These are phyloP conservation scores for Lagorchestes hirsutus DNA, from an alignment of 2,797 vertebrate genomes.

Conservation along the genomic window DNA sequence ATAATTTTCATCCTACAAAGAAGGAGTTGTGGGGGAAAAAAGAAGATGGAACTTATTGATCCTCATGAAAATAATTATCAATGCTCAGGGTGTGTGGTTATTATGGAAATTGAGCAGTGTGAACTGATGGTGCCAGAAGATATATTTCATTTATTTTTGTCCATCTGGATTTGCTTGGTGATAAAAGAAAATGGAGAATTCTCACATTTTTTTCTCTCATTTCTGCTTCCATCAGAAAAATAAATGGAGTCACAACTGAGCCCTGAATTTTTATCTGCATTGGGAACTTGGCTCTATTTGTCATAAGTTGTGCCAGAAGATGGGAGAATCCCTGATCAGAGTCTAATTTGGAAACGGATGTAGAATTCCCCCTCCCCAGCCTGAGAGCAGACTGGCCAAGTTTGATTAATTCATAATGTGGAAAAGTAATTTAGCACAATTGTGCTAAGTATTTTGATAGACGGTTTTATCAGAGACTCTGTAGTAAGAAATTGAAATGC, in stretches of 20 bases:
- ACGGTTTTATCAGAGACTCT: constrained; percentile 46
- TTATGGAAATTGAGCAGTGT: constrained; percentile 48
- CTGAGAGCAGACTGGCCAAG: constrained; percentile 72
- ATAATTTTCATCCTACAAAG: constrained; percentile 31
- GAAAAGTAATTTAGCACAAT: constrained; percentile 59
- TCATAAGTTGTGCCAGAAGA: constrained; percentile 54
- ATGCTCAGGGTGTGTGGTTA: constrained; percentile 23
- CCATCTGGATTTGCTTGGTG: constrained; percentile 51
- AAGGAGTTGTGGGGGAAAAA: constrained; percentile 56
- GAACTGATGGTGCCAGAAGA: constrained; percentile 4
- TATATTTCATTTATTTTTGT: constrained; percentile 40
- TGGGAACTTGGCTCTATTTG: constrained; percentile 44
- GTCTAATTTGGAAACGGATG: constrained; percentile 73
- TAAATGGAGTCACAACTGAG: constrained; percentile 21
- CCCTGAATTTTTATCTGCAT: neutral
- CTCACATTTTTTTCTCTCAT: constrained; percentile 32
- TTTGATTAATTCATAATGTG: constrained; percentile 74
- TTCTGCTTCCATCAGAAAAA: constrained; percentile 12
- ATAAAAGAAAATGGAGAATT: constrained; percentile 48
- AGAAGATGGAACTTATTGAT: constrained; percentile 37
- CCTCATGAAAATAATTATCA: constrained; percentile 12
- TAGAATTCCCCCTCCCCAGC: constrained; percentile 71
- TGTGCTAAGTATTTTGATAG: constrained; percentile 42
- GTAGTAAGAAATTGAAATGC: neutral
- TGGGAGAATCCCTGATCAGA: constrained; percentile 68